These are phyloP conservation scores for Volucella inanis DNA, from an alignment of 2,888 invertebrate genomes.

Conservation along the genomic window DNA sequence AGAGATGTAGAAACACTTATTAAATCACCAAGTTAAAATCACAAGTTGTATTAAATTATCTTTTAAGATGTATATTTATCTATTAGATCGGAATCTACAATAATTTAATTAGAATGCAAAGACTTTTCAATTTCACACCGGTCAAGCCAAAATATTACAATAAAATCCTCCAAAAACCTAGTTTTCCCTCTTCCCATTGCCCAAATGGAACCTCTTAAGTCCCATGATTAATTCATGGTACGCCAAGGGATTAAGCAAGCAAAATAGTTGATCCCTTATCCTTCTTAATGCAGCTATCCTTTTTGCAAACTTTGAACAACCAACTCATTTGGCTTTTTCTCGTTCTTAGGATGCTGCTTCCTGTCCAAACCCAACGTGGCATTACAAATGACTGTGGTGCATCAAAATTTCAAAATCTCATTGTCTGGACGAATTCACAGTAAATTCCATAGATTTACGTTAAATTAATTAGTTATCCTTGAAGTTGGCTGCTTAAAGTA, in stretches of 20 bases:
- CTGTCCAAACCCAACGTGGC: constrained; percentile 9
- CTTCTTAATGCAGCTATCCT: background rate
- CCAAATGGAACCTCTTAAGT: constrained; percentile 29
- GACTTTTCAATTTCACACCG: too few relatives aligned
- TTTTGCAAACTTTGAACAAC: background rate
- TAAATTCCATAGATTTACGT: constrained; percentile 56
- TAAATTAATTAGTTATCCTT: constrained; percentile 64
- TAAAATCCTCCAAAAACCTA: background rate
- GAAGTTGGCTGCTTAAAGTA: background rate
- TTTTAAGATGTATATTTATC: too few relatives aligned
- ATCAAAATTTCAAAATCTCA: constrained; percentile 48
- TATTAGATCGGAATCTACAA: too few relatives aligned
- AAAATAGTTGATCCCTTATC: constrained; percentile 59
- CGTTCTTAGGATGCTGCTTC: too few relatives aligned
- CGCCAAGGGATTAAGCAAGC: constrained; percentile 56
- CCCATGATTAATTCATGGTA: constrained; percentile 68
- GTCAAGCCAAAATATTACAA: background rate
- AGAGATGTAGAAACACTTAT: too few relatives aligned
- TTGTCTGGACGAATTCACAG: constrained; percentile 40
- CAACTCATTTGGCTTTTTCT: background rate
- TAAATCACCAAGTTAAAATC: too few relatives aligned
- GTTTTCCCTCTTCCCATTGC: background rate
- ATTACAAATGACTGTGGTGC: constrained; percentile 49
- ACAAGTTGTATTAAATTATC: too few relatives aligned
- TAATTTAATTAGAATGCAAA: too few relatives aligned